Evolutionary conservation across 2,113 vertebrate genomes (phyloP), one percentile per base, ranked within the genome.

Genomic region (Percopsis transmontana): DNA sequence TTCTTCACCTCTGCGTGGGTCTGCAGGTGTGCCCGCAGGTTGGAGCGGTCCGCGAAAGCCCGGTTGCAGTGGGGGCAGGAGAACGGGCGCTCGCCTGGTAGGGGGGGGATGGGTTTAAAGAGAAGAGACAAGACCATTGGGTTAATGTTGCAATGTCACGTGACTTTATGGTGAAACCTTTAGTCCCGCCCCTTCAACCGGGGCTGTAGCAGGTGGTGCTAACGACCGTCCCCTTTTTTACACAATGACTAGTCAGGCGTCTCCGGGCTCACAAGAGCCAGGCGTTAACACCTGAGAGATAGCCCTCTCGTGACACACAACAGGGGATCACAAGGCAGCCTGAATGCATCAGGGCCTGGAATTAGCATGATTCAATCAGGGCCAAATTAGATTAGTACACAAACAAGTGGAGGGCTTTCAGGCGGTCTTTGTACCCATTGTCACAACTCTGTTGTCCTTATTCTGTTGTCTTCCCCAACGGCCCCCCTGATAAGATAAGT

Each of bases 1-100:
- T 97, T 98, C 92, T 99, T 99, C 74, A 99, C 95, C 33, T 98
- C 95, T 0, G 95, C 96, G 71, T 99, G 97, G 42, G 97, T 99
- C 93, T 99, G 97, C 84, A 98, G 93, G 70, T 99, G 97, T n/a
- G 97, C 97, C 0, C 97, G 92, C 81, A 99, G 94, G 91, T 99
- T 99, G 72, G 97, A 99, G 79, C 97, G 96, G 91, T 99, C 97
- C 0, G 97, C 97, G 1, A 99, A 99, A 59, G 97, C 97, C 1
- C 97, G 91, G 91, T 92, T 98, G 90, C 97, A 99, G 82, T 97
- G 96, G 6, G 95, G 92, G 86, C 97, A 99, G 82, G 96, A 97
- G 89, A 99, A 99, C 0, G 97, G 97, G 39, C 97, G 96, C 89
- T 99, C 97, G 21, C 97, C 97, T 99, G 64, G 47, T 55, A 39